Percentiles rank a stretch among this genome's conserved stretches.
Conservation (phyloP, 2,888 invertebrate genomes). For the Troides aeacus region DNA sequence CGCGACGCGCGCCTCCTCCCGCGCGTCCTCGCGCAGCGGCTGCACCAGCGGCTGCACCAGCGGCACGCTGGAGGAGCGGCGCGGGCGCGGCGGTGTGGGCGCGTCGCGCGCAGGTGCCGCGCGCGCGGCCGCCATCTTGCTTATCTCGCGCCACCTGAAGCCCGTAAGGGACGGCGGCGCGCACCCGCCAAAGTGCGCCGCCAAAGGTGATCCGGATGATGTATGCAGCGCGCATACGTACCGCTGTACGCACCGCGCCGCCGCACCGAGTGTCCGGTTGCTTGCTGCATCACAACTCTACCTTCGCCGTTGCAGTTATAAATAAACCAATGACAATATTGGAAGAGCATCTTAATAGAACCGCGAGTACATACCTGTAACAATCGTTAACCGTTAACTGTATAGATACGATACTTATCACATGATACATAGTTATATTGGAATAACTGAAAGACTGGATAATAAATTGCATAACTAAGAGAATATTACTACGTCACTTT, state of each 20-base stretch:
- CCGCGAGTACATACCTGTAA: too few species aligned
- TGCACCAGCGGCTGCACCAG: slow-evolving; percentile 68
- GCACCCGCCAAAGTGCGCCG: slow-evolving; percentile 79
- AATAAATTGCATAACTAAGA: too few species aligned
- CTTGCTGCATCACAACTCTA: background rate
- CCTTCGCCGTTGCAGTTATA: too few species aligned
- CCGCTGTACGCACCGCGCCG: slow-evolving; percentile 46
- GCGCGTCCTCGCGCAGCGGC: slow-evolving; percentile 76
- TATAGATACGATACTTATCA: too few species aligned
- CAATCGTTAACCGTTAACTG: too few species aligned
- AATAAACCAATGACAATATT: too few species aligned
- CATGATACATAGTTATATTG: too few species aligned
- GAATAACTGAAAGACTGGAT: too few species aligned
- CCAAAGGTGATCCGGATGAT: slow-evolving; percentile 80
- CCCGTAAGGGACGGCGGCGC: slow-evolving; percentile 80
- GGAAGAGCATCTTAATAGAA: too few species aligned
- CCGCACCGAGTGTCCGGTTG: slow-evolving; percentile 36
- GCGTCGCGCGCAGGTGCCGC: slow-evolving; percentile 96
- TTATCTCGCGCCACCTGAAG: slow-evolving; percentile 92
- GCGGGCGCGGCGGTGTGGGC: slow-evolving; percentile 76
- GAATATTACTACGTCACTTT: too few species aligned
- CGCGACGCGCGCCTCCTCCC: slow-evolving; percentile 71
- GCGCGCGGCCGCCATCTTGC: slow-evolving; percentile 95
- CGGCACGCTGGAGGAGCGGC: slow-evolving; percentile 63
- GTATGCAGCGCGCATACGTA: slow-evolving; percentile 67